phyloP scores from a whole-genome alignment of 2,888 invertebrate species.

The Ischnus inquisitorius region DNA sequence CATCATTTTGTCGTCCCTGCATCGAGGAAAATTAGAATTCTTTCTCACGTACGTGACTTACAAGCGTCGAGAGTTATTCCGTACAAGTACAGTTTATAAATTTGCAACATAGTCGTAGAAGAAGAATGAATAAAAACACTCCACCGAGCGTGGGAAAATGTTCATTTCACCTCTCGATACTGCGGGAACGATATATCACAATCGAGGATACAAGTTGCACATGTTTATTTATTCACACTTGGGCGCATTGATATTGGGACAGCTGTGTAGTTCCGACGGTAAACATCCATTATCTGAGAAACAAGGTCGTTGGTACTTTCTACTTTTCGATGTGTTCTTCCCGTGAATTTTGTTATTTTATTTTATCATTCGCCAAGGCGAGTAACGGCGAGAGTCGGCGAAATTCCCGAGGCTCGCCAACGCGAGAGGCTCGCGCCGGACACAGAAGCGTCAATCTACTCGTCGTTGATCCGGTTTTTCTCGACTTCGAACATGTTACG shows the following conservation, averaged over 20 bases:
- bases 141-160: not conserved
- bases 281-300: not conserved
- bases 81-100: not conserved
- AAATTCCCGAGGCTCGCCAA: not conserved
- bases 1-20: too few species aligned
- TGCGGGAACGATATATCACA: not conserved
- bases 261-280: not conserved
- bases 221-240: constrained; percentile 1
- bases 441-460: constrained; percentile 30
- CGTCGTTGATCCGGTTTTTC: constrained; percentile 56
- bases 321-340: constrained; percentile 17
- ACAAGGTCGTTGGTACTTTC: constrained; percentile 31
- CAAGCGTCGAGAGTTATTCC: too few species aligned
- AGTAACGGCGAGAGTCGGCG: not conserved
- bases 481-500: constrained; percentile 9
- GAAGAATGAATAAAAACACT: not conserved
- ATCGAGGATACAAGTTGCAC: constrained; percentile 2
- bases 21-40: too few species aligned
- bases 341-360: constrained; percentile 4
- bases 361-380: not conserved
- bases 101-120: not conserved
- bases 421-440: not conserved
- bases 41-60: too few species aligned
- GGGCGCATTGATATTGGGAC: constrained; percentile 1
- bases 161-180: not conserved